These are phyloP conservation scores for Petrocephalus sullivani DNA, from an alignment of 2,797 vertebrate species.

Conservation along the genomic window DNA sequence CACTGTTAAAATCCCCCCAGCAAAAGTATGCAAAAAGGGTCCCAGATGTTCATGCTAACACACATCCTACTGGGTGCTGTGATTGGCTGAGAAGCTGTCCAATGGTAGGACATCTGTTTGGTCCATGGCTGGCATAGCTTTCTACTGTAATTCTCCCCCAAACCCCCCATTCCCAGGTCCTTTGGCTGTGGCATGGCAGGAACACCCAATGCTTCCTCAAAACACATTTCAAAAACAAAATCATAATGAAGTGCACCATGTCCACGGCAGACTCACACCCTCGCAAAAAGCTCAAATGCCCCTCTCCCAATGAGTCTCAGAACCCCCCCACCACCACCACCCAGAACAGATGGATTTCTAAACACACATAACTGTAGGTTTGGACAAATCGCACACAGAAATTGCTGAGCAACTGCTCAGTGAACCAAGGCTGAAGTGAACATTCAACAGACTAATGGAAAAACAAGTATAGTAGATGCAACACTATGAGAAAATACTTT, in stretches of 20 bases:
- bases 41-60: background rate
- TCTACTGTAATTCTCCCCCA: background rate
- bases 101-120: background rate
- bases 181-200: background rate
- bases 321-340: background rate
- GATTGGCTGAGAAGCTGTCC: background rate
- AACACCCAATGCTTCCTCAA: conserved; percentile 3
- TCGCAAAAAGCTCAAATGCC: background rate
- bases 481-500: background rate
- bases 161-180: background rate
- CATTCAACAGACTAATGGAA: background rate
- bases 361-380: background rate
- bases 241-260: background rate
- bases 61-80: background rate
- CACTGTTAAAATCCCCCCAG: background rate
- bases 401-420: background rate
- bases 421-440: background rate
- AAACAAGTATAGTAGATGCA: background rate
- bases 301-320: background rate
- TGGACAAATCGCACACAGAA: background rate
- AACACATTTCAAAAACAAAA: conserved; percentile 1
- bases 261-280: background rate
- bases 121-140: background rate
- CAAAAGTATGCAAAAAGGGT: conserved; percentile 1
- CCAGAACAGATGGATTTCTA: background rate